Base-by-base conservation (phyloP, 37 sponge, comb jelly and placozoan species). In the Chondrosia reniformis region DNA sequence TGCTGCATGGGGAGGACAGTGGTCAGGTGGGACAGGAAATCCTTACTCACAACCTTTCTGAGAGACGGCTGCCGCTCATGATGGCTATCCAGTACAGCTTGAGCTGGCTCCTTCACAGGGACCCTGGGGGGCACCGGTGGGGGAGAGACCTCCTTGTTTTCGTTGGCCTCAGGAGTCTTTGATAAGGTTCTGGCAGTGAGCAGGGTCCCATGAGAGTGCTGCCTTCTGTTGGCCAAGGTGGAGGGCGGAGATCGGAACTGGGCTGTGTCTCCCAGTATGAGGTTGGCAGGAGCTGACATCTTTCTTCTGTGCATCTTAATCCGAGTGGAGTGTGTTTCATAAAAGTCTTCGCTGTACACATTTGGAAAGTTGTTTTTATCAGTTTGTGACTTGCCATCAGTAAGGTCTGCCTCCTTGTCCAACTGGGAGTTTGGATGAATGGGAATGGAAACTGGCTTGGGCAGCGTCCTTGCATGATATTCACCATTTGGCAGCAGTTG, bases 261-360 rank as follows among this genome's bases (percentile, higher is more conserved):
- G 19, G 24, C 12, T 4, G 43, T 41, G 2, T 69, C 72, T 3
- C 17, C 22, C 17, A 69, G 72, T 1, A 69, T 19, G 21, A 69
- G 32, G 4, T 69, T 40, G 43, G 72, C 72, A 25, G 72, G 72
- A 5, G 72, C 72, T 2, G 72, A 69, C 72, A 69, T 69, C 10
- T 69, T 69, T 69, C 72, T 69, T 40, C 72, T 69, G 43, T 69
- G 72, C 15, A 25, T 17, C 21, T 13, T 21, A 21, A 17, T 21
- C n/a, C 17, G 42, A 19, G 72, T 43, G 15, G 39, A 44, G 43
- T 69, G 72, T 21, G 17, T 36, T 2, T 69, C 72, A 3, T 43
- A 41, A 69, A 69, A 69, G 2, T 69, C 72, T 19, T 69, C 72
- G 42, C 43, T 40, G 42, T 69, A 69, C 0, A 69, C 72, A 69